Evolutionary conservation across 2,888 invertebrate genomes (phyloP).

Genomic region (Dynastes tityus): DNA sequence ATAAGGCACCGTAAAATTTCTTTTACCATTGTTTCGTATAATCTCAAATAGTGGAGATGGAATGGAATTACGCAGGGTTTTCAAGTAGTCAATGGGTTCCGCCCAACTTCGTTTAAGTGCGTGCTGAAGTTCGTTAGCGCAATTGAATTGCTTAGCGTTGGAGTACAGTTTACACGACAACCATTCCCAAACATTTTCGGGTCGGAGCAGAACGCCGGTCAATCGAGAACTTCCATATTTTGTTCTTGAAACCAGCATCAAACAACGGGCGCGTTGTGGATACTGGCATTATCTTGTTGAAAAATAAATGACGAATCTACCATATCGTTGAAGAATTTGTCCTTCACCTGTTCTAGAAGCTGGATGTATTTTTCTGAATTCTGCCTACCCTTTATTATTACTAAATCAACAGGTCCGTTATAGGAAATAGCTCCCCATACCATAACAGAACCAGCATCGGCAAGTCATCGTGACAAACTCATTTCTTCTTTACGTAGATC

Average conservation of each 20-base stretch:
- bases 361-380: no score
- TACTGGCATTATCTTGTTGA: background rate
- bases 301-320: background rate
- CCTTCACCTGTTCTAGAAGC: no score
- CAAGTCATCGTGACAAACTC: no score
- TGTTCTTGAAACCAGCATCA: background rate
- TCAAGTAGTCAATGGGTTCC: background rate
- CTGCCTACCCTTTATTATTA: no score
- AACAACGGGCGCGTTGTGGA: background rate
- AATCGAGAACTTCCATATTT: background rate
- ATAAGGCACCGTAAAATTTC: no score
- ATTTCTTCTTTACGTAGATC: no score
- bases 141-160: background rate
- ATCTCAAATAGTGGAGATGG: background rate
- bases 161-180: background rate
- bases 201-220: background rate
- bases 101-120: background rate
- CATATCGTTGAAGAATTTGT: slow-evolving; percentile 1
- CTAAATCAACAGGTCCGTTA: no score
- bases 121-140: background rate
- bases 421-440: no score
- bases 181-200: background rate
- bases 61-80: background rate
- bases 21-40: background rate
- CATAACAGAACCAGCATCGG: no score